Conservation (phyloP, 1,140 invertebrate species). For the Drosophila willistoni region DNA sequence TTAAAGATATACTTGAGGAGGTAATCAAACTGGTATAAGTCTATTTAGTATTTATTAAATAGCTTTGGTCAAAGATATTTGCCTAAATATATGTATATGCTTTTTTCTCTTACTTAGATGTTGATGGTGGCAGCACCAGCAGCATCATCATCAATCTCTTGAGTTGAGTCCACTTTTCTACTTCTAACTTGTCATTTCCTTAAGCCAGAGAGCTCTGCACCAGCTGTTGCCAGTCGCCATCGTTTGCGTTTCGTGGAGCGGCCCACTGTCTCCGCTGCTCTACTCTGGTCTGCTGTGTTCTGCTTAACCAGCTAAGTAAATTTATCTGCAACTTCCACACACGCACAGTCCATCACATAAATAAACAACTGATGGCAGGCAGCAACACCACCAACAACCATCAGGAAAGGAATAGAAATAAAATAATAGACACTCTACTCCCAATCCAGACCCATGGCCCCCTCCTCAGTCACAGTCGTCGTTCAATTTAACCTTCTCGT, state of each 20-base stretch:
- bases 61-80: not conserved
- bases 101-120: too few species aligned
- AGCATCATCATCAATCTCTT: conserved; percentile 47
- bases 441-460: not conserved
- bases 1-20: not conserved
- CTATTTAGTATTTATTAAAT: not conserved
- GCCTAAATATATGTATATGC: not conserved
- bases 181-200: conserved; percentile 55
- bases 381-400: conserved; percentile 25
- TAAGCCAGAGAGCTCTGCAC: conserved; percentile 42
- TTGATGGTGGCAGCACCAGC: too few species aligned
- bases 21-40: not conserved
- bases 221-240: conserved; percentile 23
- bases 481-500: conserved; percentile 43
- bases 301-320: conserved; percentile 63
- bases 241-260: conserved; percentile 7
- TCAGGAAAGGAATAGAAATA: conserved; percentile 53
- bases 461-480: not conserved
- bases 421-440: conserved; percentile 69
- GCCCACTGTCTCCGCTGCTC: not conserved
- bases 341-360: conserved; percentile 72
- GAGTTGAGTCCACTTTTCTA: conserved; percentile 45
- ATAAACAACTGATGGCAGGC: conserved; percentile 66
- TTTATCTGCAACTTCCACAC: conserved; percentile 70
- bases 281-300: not conserved